Evolutionary conservation across 1,140 invertebrate genomes (phyloP), one percentile per base, ranked within the genome.

Genomic region (Latrodectus geometricus): DNA sequence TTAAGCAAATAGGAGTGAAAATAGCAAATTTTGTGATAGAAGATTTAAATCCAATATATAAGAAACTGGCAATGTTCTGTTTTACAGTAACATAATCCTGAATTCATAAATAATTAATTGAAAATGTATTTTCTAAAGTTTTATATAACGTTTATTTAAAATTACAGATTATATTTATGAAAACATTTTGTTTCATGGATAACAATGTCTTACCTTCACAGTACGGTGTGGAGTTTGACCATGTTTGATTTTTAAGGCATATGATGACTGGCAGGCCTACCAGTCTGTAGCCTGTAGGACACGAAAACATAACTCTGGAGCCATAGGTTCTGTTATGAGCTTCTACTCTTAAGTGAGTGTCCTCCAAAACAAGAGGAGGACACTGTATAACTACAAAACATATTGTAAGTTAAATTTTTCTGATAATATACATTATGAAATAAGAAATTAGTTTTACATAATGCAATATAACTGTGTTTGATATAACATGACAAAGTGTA

Each of bases 271-370:
- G 93, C 48, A 93, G 91, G 9, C 96, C 96, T 54, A 92, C 92
- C 48, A 97, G 92, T 84, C 93, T 92, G 90, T 96, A 95, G 66
- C 96, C 96, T 93, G 95, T 96, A 80, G 95, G 93, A 89, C 96
- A 97, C 73, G 94, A 93, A 91, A 97, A 97, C 35, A 95, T 92
- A 8, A 94, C 95, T 78, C 93, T 92, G n/a, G 95, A 93, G 4
- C 93, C 93, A 86, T 93, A 94, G 70, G 91, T 94, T 76, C 93
- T 93, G 90, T 94, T 94, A 90, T 94, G 92, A 69, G 94, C 92
- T 49, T 93, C 90, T n/a, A 94, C 88, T 72, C 66, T 70, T 8
- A 95, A 90, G 88, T 93, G 92, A 0, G 91, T 91, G 87, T 93
- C 93, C 0, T 91, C 90, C 0, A 91, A 88, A 74, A 92, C 91